Evolutionary conservation across 2,113 vertebrate species (phyloP).

Genomic region (Corapipo altera): DNA sequence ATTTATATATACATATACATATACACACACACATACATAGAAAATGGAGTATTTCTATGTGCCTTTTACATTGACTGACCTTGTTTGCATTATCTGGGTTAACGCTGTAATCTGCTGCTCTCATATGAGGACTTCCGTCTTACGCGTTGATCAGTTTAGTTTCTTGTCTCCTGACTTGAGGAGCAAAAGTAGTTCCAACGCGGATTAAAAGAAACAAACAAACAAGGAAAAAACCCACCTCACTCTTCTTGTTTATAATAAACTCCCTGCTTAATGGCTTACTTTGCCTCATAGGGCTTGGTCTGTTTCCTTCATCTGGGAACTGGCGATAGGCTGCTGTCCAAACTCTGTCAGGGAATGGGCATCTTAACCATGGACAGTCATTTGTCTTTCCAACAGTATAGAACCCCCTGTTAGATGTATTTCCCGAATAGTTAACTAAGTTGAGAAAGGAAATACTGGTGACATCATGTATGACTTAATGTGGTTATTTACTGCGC

Average conservation of each 20-base stretch:
- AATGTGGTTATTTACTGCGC: not conserved
- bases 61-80: slow-evolving; percentile 25
- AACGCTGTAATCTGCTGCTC: slow-evolving; percentile 34
- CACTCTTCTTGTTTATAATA: not conserved
- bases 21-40: not conserved
- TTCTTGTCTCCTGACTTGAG: not conserved
- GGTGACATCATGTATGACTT: slow-evolving; percentile 40
- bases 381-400: not conserved
- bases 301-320: not conserved
- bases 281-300: not conserved
- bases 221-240: not conserved
- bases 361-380: not conserved
- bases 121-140: slow-evolving; percentile 25
- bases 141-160: slow-evolving; percentile 45
- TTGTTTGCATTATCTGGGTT: slow-evolving; percentile 50
- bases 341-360: not conserved
- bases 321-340: not conserved
- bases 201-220: not conserved
- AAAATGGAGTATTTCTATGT: not conserved
- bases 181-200: not conserved
- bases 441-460: slow-evolving; percentile 22
- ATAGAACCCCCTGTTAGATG: not conserved
- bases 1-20: not conserved
- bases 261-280: not conserved
- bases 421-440: not conserved